Evolutionary conservation across 1,140 invertebrate genomes (phyloP), one percentile per base, ranked within the genome.

Genomic region (Cecropterus lyciades): DNA sequence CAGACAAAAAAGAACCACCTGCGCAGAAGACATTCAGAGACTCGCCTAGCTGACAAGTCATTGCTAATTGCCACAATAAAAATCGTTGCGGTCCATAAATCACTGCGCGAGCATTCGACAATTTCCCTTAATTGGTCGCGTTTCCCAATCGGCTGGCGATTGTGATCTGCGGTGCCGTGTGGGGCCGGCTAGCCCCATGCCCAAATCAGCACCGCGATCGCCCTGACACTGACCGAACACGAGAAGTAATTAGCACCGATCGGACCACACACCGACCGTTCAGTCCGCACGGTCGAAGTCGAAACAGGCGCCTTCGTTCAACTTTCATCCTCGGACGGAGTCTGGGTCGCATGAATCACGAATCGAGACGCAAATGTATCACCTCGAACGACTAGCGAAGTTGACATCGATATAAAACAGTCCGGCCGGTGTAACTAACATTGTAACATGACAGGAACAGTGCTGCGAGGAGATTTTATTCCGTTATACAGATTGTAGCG

Each of bases 61-160:
- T 70, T 69, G 70, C 72, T 79, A 80, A 83, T 83, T 79, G 72
- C 76, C 60, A 59, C 72, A 73, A 73, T 76, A 79, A 77, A 77
- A 77, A 77, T 77, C 48, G 77, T 77, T 68, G 64, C 69, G 65
- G 66, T 48, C 59, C 65, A 77, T 84, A 82, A 84, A 84, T 84
- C 82, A 77, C 68, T 64, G 73, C 62, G 52, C 52, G 52, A 42
- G 16, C 80, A 82, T 84, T 85, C 81, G 78, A 79, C 75, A 77
- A 80, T 82, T 85, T 80, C 68, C 80, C 79, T 82, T 86, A 86
- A 86, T 86, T 86, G 84, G 84, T 79, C 49, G 75, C 73, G 76
- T 79, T 84, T 77, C 74, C 73, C 80, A 84, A 84, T 84, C 82
- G 75, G 51, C 42, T 55, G 57, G 57, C 45, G 79, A 80, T 82